Base-by-base conservation (phyloP, 2,888 invertebrate species). In the Papilio gigon region DNA sequence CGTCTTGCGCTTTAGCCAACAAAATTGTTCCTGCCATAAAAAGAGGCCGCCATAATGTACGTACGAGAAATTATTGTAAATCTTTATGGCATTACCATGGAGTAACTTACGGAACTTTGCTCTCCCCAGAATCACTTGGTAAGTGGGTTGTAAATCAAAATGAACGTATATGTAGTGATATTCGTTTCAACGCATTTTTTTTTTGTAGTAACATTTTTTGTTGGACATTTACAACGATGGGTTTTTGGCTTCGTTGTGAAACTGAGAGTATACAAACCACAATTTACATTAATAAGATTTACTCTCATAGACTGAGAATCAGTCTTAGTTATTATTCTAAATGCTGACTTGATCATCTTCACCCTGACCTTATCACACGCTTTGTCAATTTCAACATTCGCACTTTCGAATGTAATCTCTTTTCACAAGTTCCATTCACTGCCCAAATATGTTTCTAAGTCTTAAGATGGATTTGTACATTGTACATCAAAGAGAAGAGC, bases 41-140 rank as follows among this genome's bases (percentile, higher is more conserved):
- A 87, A 82, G 79, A 77, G 79, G 80, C 84, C 82, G 82, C 83
- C 82, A 84, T 87, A 86, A 85, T 81, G 82, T 77, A 80, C 77
- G 80, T 78, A 82, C 82, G 80, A 76, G 83, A 84, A 89, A 90
- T 90, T 88, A 91, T 90, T 91, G 90, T 91, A 91, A 90, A 92
- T 92, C 91, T 90, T 87, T 87, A 88, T 87, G 84, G 86, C 88
- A 91, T 92, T 90, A 87, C 88, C 90, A 90, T 92, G 86, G 86
- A 87, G 84, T 82, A 86, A 89, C 83, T 89, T 85, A 82, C 83
- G 83, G 83, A 89, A 89, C 88, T 90, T 90, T 86, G 87, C 89
- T 88, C 88, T 88, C 82, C 80, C 80, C 80, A 81, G 83, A 84
- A 86, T 86, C 84, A 80, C 85, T 82, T 81, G 82, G 86, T 89